Base-by-base conservation (phyloP, 2,888 invertebrate genomes). In the Panorpa germanica region DNA sequence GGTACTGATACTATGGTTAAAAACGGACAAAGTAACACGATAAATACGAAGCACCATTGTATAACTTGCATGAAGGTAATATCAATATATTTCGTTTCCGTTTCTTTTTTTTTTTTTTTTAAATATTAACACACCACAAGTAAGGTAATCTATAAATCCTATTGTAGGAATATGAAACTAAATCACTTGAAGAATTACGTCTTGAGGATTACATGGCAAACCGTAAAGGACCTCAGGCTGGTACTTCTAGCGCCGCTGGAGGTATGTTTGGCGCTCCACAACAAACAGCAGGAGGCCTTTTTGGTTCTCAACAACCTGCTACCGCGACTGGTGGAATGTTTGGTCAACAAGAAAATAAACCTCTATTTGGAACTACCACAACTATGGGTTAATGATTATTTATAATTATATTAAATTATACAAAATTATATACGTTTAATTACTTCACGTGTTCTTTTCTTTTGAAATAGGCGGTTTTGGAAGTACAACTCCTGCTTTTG, bases 1-100 rank as follows among this genome's bases (percentile, higher is more conserved):
- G 88, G 90, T 3, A 80, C 77, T 0, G 98, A 98, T 46, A 81
- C 88, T 0, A 74, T 93, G 57, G 69, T 86, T 45, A 93, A 93
- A 53, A 75, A 76, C 38, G 88, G 90, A 1, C 65, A 71, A 3
- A 70, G 80, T 3, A 76, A 74, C 46, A 82, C 66, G 38, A 88
- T 98, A 39, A 83, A 71, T 43, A 96, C 93, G 0, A 76, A 86
- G 42, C 90, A 93, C 49, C 85, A 93, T 48, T 95, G 95, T 51
- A 95, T 98, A 35, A 91, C 91, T 1, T 88, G 88, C 34, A 98
- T 98, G 98, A 91, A 93, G 57, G 61, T 60, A 32, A 12, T 35
- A 28, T 5, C 14, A 6, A 5, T n/a, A 28, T 4, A 19, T 9
- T 8, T 9, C 6, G 5, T 13, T 9, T 8, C 4, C n/a, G 25